Conservation (phyloP, 2,888 invertebrate genomes). For the Elmis aenea region DNA sequence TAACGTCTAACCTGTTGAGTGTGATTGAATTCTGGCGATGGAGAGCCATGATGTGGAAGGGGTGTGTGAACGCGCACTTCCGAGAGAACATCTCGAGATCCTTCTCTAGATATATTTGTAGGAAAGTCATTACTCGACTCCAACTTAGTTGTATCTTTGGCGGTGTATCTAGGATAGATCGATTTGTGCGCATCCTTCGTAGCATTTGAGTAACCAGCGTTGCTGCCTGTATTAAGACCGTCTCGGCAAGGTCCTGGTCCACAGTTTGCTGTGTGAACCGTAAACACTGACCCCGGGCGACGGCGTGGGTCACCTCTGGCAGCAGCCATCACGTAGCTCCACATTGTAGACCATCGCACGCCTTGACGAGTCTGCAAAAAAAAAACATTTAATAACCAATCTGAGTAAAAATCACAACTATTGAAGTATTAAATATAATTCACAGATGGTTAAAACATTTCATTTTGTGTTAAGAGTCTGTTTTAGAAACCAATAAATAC, state of each 20-base stretch:
- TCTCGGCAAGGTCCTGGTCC: constrained; percentile 41
- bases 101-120: constrained; percentile 35
- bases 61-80: constrained; percentile 42
- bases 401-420: no score
- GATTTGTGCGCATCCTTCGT: constrained; percentile 7
- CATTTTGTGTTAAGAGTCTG: no score
- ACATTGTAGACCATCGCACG: constrained; percentile 53
- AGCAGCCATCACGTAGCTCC: constrained; percentile 70
- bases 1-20: constrained; percentile 12
- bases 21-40: constrained; percentile 5
- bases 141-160: constrained; percentile 13
- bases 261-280: constrained; percentile 36
- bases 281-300: constrained; percentile 39
- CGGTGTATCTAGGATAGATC: constrained; percentile 15
- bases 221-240: constrained; percentile 19
- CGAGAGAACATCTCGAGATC: constrained; percentile 38
- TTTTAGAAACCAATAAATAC: no score
- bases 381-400: no score
- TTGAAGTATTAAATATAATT: no score
- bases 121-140: constrained; percentile 15
- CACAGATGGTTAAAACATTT: no score
- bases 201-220: constrained; percentile 5
- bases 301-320: constrained; percentile 60
- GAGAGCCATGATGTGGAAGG: constrained; percentile 10
- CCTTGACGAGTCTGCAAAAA: constrained; percentile 18